Evolutionary conservation across 2,797 vertebrate species (phyloP).

Genomic region (Picus viridis): DNA sequence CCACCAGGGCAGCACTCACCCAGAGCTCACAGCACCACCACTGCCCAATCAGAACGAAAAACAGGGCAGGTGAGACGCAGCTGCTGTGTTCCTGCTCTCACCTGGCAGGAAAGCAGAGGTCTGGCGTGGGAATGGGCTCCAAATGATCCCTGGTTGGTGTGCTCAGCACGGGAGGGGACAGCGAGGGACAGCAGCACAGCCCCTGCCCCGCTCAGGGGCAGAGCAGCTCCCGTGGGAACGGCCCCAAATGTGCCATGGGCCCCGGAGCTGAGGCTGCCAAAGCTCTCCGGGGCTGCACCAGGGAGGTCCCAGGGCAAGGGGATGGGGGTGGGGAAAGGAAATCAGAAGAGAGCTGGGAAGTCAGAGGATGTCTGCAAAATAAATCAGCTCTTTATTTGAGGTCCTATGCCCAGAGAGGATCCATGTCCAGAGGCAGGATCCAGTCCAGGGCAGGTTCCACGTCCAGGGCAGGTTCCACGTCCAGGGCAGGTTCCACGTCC

Average conservation of each 20-base stretch:
- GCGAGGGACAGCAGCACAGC: accelerated
- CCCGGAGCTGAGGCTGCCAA: accelerated
- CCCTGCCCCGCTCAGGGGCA: accelerated
- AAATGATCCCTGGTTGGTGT: neutral
- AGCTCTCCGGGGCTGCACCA: accelerated
- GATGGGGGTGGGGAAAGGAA: accelerated
- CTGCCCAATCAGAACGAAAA: no score
- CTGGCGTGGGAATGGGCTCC: accelerated
- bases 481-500: neutral
- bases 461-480: no score
- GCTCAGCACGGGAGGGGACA: neutral
- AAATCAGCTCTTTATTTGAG: constrained; percentile 69
- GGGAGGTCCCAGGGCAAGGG: neutral
- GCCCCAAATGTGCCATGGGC: neutral
- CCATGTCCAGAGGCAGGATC: no score
- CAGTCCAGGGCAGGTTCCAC: no score
- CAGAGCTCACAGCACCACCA: no score
- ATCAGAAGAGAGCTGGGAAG: accelerated
- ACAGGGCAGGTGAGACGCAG: accelerated
- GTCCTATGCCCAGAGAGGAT: neutral
- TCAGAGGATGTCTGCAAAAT: neutral
- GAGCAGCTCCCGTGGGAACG: accelerated
- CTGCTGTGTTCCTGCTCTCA: neutral
- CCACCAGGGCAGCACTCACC: no score
- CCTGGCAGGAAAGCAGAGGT: neutral